Evolutionary conservation across 2,797 vertebrate genomes (phyloP).

Genomic region (Limosa lapponica): DNA sequence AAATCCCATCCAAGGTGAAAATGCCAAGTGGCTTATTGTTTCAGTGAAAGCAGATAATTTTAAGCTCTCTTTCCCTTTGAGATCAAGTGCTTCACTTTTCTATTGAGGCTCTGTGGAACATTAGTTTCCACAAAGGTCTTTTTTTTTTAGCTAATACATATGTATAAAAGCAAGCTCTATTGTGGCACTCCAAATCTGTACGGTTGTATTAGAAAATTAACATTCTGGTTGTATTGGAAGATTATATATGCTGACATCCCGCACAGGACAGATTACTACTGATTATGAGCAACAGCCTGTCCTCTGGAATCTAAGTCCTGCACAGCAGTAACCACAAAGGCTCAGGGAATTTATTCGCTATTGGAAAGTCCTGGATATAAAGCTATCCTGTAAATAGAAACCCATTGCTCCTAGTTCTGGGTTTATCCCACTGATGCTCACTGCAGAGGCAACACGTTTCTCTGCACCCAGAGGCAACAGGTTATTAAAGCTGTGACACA

Average conservation of each 20-base stretch:
- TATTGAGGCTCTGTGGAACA: background rate
- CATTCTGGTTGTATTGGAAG: slow-evolving; percentile 9
- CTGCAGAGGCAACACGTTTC: background rate
- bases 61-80: slow-evolving; percentile 11
- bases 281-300: background rate
- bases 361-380: background rate
- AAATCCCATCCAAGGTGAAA: slow-evolving; percentile 15
- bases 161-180: slow-evolving; percentile 11
- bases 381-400: background rate
- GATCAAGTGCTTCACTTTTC: slow-evolving; percentile 31
- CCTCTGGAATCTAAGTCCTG: background rate
- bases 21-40: slow-evolving; percentile 39
- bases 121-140: slow-evolving; percentile 10
- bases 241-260: background rate
- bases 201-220: slow-evolving; percentile 19
- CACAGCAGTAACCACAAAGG: background rate
- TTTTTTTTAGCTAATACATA: slow-evolving; percentile 17
- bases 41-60: slow-evolving; percentile 21
- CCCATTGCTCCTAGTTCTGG: background rate
- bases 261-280: background rate
- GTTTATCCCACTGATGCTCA: background rate
- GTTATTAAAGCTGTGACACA: background rate
- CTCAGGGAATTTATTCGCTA: background rate
- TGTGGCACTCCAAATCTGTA: background rate
- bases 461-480: background rate